Evolutionary conservation across 2,888 invertebrate genomes (phyloP).

Genomic region (Amphipyra berbera): DNA sequence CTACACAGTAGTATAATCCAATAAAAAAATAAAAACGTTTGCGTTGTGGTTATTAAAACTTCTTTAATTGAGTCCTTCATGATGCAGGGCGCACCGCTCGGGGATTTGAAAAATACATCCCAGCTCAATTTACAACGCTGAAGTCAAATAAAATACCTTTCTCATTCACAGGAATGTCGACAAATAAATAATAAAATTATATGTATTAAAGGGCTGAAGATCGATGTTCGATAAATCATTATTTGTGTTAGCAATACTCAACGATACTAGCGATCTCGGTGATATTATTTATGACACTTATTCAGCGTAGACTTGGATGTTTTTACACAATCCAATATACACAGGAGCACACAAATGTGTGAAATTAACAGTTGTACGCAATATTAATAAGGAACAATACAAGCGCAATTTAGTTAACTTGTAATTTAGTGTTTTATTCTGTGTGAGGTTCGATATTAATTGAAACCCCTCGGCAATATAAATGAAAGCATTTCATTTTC

Average conservation of each 20-base stretch:
- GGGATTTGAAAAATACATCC: slow-evolving; percentile 1
- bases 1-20: no score
- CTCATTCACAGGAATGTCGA: not conserved
- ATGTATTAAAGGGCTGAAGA: not conserved
- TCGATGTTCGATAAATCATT: not conserved
- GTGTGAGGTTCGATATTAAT: slow-evolving; percentile 45
- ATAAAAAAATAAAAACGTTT: no score
- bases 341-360: slow-evolving; percentile 1
- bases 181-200: not conserved
- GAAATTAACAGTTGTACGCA: not conserved
- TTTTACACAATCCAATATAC: slow-evolving; percentile 10
- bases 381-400: not conserved
- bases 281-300: slow-evolving; percentile 6
- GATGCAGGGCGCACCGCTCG: not conserved
- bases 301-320: not conserved
- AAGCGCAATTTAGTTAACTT: slow-evolving; percentile 8
- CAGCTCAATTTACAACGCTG: not conserved
- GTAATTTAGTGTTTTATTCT: slow-evolving; percentile 41
- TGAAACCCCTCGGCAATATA: slow-evolving; percentile 46
- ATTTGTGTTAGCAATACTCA: not conserved
- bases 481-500: slow-evolving; percentile 57
- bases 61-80: slow-evolving; percentile 29
- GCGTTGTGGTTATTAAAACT: slow-evolving; percentile 28
- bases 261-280: slow-evolving; percentile 11
- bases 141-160: slow-evolving; percentile 7